phyloP scores from a whole-genome alignment of 2,113 vertebrate species.

The Aix galericulata region DNA sequence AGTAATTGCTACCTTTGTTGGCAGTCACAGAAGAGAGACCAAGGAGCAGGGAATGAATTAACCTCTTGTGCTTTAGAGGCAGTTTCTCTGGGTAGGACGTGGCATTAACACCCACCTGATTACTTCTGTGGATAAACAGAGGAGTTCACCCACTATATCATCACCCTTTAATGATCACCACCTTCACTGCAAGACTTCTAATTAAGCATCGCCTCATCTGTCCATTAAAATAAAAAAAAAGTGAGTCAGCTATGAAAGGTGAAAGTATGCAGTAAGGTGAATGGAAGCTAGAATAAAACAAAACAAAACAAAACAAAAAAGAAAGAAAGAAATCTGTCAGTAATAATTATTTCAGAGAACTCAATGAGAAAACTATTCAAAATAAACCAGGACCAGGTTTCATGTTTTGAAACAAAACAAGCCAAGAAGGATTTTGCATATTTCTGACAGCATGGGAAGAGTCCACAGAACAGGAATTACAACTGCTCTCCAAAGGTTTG shows the following conservation, averaged over 20 bases:
- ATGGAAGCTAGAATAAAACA: not conserved
- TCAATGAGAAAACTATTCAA: not conserved
- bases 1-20: conserved; percentile 44
- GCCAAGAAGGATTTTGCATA: not conserved
- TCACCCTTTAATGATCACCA: conserved; percentile 34
- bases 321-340: not conserved
- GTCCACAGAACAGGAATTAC: not conserved
- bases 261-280: not conserved
- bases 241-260: conserved; percentile 9
- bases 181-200: not conserved
- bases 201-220: not conserved
- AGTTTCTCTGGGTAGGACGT: not conserved
- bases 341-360: not conserved
- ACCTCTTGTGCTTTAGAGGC: conserved; percentile 20
- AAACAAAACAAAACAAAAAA: not conserved
- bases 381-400: not conserved
- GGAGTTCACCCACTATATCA: conserved; percentile 9
- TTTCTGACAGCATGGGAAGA: not conserved
- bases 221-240: not conserved
- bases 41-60: not conserved
- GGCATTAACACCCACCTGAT: not conserved
- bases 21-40: conserved; percentile 25
- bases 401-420: not conserved
- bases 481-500: not conserved
- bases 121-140: conserved; percentile 7